phyloP scores from a whole-genome alignment of 2,113 vertebrate species.

The Serilophus lunatus region DNA sequence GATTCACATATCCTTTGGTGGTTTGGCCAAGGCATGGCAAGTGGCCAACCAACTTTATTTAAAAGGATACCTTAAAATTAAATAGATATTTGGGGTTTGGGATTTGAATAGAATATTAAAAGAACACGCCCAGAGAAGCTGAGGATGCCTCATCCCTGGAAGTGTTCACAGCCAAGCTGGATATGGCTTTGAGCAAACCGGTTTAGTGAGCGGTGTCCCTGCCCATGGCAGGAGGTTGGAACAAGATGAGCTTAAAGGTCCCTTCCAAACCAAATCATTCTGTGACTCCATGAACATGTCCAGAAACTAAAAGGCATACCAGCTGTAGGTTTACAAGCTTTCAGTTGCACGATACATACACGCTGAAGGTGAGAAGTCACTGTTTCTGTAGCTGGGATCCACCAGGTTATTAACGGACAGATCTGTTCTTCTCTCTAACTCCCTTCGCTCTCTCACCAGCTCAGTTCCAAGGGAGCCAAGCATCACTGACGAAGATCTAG shows the following conservation, averaged over 20 bases:
- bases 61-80: background rate
- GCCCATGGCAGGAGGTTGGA: background rate
- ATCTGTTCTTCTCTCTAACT: slow-evolving; percentile 80
- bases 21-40: background rate
- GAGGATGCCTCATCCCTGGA: background rate
- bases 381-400: slow-evolving; percentile 78
- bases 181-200: background rate
- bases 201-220: background rate
- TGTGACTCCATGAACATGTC: background rate
- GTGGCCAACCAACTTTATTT: background rate
- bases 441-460: slow-evolving; percentile 72
- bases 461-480: slow-evolving; percentile 81
- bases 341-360: slow-evolving; percentile 74
- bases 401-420: slow-evolving; percentile 69
- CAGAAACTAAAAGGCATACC: background rate
- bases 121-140: background rate
- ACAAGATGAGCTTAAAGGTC: background rate
- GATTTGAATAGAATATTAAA: background rate
- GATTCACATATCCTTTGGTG: background rate
- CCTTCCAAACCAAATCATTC: background rate
- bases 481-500: slow-evolving; percentile 81
- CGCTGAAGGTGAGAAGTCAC: slow-evolving; percentile 75
- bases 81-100: background rate
- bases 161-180: background rate
- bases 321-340: background rate